A percentile compares a stretch with the other conserved stretches of the same genome.
Conservation (phyloP, 2,113 vertebrate genomes). For the Macquaria australasica region DNA sequence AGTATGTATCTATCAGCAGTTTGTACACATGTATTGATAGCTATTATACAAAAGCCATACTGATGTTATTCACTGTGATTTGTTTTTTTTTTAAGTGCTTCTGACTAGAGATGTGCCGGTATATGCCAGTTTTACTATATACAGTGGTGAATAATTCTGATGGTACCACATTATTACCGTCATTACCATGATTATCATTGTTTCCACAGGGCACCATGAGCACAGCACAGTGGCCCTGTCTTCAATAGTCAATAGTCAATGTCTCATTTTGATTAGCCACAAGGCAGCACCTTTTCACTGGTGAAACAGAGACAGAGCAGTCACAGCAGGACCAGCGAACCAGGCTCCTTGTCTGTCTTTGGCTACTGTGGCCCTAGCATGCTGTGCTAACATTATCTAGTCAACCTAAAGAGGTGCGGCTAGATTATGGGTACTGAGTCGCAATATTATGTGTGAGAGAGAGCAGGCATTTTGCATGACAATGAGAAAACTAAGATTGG, state of each 20-base stretch:
- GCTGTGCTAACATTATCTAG: background rate
- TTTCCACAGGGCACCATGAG: background rate
- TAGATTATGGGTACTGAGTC: background rate
- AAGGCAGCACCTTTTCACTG: background rate
- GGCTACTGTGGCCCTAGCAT: background rate
- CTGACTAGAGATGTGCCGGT: background rate
- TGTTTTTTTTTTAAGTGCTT: background rate
- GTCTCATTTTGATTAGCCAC: constrained; percentile 1
- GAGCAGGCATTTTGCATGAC: background rate
- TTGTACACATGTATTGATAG: background rate
- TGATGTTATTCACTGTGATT: constrained; percentile 4
- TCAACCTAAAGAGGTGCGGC: background rate
- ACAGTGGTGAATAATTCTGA: background rate
- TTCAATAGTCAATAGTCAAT: background rate
- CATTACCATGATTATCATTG: background rate
- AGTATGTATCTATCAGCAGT: constrained; percentile 3
- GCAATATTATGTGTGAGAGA: background rate
- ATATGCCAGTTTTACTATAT: background rate
- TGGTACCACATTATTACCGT: background rate
- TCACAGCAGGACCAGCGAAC: background rate
- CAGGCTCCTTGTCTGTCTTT: background rate
- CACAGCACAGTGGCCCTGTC: background rate
- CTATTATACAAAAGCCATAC: background rate
- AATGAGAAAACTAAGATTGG: background rate
- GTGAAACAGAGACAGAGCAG: background rate